Evolutionary conservation across 2,113 vertebrate genomes (phyloP).

Genomic region (Oreochromis niloticus): DNA sequence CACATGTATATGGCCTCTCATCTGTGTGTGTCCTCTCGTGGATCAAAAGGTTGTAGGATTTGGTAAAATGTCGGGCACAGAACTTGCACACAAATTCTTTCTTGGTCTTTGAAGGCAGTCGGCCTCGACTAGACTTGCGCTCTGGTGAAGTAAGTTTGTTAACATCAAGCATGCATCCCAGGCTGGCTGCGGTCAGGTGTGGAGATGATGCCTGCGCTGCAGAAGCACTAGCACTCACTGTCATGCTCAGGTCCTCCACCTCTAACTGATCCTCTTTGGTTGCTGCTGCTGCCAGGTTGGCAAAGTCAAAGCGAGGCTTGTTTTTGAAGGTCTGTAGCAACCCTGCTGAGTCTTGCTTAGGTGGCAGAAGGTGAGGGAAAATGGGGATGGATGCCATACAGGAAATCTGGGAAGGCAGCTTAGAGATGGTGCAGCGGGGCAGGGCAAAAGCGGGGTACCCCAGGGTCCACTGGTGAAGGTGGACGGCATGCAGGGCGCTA

Average conservation of each 20-base stretch:
- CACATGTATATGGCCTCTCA: slow-evolving; percentile 94
- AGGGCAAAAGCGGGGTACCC: slow-evolving; percentile 88
- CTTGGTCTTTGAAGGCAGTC: slow-evolving; percentile 96
- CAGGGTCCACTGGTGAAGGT: slow-evolving; percentile 96
- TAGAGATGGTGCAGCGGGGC: slow-evolving; percentile 88
- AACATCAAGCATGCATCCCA: slow-evolving; percentile 87
- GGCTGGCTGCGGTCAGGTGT: slow-evolving; percentile 49
- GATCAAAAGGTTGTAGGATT: slow-evolving; percentile 98
- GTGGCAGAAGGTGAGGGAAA: slow-evolving; percentile 89
- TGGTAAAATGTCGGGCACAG: slow-evolving; percentile 97
- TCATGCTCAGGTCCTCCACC: slow-evolving; percentile 79
- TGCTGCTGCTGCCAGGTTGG: slow-evolving; percentile 91
- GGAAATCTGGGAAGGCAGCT: slow-evolving; percentile 83
- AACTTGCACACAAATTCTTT: slow-evolving; percentile 99
- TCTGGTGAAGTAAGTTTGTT: slow-evolving; percentile 90
- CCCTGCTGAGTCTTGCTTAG: slow-evolving; percentile 72
- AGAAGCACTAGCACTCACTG: neutral
- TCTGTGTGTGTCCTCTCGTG: slow-evolving; percentile 97
- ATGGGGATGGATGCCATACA: slow-evolving; percentile 85
- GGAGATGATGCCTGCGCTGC: slow-evolving; percentile 16
- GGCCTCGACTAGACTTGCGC: slow-evolving; percentile 88
- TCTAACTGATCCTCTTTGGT: slow-evolving; percentile 93
- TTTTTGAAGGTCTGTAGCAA: slow-evolving; percentile 72
- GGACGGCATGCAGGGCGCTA: slow-evolving; percentile 90
- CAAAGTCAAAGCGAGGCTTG: slow-evolving; percentile 97